Base-by-base conservation (phyloP, 1,140 invertebrate species). In the Macrocentrus cingulum region DNA sequence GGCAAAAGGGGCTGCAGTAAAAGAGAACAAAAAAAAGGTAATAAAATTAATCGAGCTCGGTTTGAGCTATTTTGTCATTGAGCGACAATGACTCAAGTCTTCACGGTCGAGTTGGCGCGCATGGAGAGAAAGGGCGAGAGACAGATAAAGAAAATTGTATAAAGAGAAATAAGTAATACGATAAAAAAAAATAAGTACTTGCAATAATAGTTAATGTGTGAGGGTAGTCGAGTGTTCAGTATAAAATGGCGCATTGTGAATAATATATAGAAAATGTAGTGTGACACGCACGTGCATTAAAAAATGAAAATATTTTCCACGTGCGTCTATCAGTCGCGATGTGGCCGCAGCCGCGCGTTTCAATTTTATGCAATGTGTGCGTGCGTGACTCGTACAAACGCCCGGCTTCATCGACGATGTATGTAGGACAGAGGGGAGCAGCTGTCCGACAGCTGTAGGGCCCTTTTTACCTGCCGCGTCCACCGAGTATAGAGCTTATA, bases 391-490 rank as follows among this genome's bases (percentile, higher is more conserved):
- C 23, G n/a, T n/a, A n/a, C n/a, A n/a, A n/a, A n/a, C n/a, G n/a
- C n/a, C n/a, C n/a, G 48, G 55, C 51, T 56, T 64, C 55, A 64
- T 64, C 62, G 51, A 41, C 42, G 44, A 76, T 78, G 75, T 79
- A 79, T 79, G 68, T 78, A 75, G 77, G 77, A 79, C 77, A 78
- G 68, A 69, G 66, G 65, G 36, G 74, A 71, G 76, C 76, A 80
- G 77, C 77, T 80, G 77, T 75, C 71, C 61, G 77, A 78, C 77
- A 80, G 77, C 77, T 80, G 77, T 77, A 76, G 69, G 71, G 69
- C 69, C 69, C 75, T 77, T 80, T 78, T 80, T 78, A 79, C 77
- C 77, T 79, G 75, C 63, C 66, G 44, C 65, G 63, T 69, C 60
- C 62, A 62, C 59, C 67, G 61, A 64, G 61, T 29, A 29, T 62